These are phyloP conservation scores for Rhinogobius similis DNA, from an alignment of 2,113 vertebrate genomes.

Conservation along the genomic window DNA sequence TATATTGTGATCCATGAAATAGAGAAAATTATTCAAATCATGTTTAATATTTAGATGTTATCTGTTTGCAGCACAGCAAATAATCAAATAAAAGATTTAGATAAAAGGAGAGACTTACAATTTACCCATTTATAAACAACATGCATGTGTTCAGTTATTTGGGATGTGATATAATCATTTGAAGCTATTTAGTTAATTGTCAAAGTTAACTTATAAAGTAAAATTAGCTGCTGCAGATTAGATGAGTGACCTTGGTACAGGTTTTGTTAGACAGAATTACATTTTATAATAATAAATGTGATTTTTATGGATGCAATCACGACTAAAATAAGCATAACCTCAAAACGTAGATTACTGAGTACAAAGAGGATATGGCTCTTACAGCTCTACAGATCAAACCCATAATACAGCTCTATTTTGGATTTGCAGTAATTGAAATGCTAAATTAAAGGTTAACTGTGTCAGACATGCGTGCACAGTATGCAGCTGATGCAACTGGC, in stretches of 20 bases:
- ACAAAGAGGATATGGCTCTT: not conserved
- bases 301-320: no score
- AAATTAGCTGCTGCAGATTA: not conserved
- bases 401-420: not conserved
- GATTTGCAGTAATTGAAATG: not conserved
- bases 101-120: no score
- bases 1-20: no score
- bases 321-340: not conserved
- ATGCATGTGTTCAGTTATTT: no score
- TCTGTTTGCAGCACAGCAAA: no score
- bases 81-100: no score
- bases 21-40: no score
- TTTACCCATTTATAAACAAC: no score
- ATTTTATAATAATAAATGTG: no score
- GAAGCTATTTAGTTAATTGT: no score
- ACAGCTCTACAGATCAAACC: not conserved
- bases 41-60: no score
- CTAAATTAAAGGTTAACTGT: not conserved
- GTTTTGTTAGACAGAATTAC: not conserved
- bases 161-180: no score
- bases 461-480: not conserved
- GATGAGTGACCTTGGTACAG: not conserved
- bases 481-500: not conserved
- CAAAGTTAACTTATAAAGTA: not conserved
- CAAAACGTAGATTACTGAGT: not conserved